These are phyloP conservation scores for Siderastrea radians DNA, from an alignment of 92 coral and sea anemone species.

Conservation along the genomic window DNA sequence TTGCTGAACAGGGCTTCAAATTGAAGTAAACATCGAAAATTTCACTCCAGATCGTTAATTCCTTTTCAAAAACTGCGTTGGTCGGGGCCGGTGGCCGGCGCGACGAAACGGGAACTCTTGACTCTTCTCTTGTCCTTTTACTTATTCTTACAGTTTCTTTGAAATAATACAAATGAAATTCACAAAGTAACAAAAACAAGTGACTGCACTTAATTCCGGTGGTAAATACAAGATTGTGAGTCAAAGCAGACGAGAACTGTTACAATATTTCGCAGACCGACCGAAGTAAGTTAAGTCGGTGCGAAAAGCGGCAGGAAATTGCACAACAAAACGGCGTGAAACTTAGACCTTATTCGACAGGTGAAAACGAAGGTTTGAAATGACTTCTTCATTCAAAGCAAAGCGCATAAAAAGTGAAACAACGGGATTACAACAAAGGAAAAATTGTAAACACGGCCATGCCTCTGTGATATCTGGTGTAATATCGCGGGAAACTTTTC, in stretches of 20 bases:
- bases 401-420: neutral
- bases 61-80: neutral
- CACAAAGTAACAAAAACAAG: neutral
- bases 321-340: neutral
- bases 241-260: neutral
- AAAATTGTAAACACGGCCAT: constrained; percentile 7
- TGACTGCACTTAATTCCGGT: neutral
- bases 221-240: neutral
- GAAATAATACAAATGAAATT: neutral
- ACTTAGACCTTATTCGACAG: neutral
- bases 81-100: too few relatives aligned
- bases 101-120: too few relatives aligned
- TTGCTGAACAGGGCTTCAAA: neutral
- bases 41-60: neutral
- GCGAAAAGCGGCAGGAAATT: neutral
- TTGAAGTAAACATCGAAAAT: neutral
- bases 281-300: neutral
- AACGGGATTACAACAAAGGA: neutral
- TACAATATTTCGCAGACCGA: neutral
- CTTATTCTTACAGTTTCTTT: neutral
- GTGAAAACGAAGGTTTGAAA: neutral
- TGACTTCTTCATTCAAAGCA: neutral
- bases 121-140: too few relatives aligned
- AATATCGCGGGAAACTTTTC: neutral
- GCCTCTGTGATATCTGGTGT: neutral